A percentile compares a stretch with the other conserved stretches of the same genome.
phyloP scores from a whole-genome alignment of 1,140 invertebrate genomes.

The Cephus cinctus region DNA sequence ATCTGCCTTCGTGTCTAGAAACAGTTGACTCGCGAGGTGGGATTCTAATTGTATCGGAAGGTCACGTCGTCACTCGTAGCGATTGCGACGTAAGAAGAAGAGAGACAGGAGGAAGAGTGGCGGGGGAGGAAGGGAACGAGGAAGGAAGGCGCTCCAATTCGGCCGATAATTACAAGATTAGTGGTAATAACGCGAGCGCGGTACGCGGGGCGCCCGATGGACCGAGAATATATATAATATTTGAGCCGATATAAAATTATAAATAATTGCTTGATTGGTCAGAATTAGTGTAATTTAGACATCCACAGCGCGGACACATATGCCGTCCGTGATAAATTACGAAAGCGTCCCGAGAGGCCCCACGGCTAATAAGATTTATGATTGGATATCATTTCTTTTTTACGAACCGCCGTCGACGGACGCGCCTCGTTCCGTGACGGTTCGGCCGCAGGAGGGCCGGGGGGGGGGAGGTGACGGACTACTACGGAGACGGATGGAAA shows the following conservation, averaged over 20 bases:
- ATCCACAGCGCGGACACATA: constrained; percentile 26
- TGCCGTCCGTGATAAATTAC: constrained; percentile 37
- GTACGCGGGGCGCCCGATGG: neutral
- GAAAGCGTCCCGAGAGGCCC: constrained; percentile 20
- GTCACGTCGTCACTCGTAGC: too few relatives aligned
- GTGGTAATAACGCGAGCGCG: constrained; percentile 32
- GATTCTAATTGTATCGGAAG: too few relatives aligned
- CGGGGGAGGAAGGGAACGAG: constrained; percentile 1
- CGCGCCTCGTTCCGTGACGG: neutral
- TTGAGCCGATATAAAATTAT: constrained; percentile 39
- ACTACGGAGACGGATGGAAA: neutral
- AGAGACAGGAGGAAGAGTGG: constrained; percentile 5
- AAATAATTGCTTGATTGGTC: constrained; percentile 45
- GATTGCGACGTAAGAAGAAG: neutral
- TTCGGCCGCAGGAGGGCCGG: neutral
- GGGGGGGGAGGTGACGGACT: neutral
- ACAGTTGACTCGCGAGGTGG: too few relatives aligned
- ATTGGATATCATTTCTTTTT: constrained; percentile 8
- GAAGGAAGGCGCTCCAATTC: constrained; percentile 36
- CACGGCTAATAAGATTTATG: constrained; percentile 22
- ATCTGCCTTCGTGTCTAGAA: too few relatives aligned
- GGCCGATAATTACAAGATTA: constrained; percentile 39
- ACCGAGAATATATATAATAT: constrained; percentile 24
- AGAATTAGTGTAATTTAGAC: constrained; percentile 42
- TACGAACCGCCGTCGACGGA: neutral